Base-by-base conservation (phyloP, 1,140 invertebrate genomes). In the Hyles euphorbiae region DNA sequence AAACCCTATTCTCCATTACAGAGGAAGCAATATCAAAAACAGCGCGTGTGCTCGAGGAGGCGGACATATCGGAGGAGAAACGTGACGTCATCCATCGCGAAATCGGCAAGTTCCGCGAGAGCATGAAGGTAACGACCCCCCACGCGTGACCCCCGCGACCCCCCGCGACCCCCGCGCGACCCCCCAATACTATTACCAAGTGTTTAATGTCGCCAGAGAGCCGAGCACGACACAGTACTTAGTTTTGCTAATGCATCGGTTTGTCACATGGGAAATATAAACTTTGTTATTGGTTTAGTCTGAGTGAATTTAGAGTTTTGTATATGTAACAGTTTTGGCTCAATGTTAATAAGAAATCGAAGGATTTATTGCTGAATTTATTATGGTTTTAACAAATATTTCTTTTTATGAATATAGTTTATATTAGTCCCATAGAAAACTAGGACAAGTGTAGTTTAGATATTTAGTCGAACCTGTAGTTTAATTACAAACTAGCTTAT, bases 51-150 rank as follows among this genome's bases (percentile, higher is more conserved):
- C 76, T 89, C 5, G 83, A 96, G 72, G 95, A 96, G 71, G 94
- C 94, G 4, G 95, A 97, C 77, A 93, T 98, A 58, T 98, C 99
- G 89, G 98, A 99, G 89, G 98, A 98, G 80, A 98, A 98, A 87
- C 93, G 97, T n/a, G 94, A 95, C 87, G 92, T 99, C 63, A 99
- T 99, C 67, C 97, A 97, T 71, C 92, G 94, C 68, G 98, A 99
- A 92, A 99, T 99, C 88, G 96, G 96, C 66, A 98, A 97, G 89
- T 99, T 99, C 89, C 92, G 98, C 57, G 97, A 98, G 91, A 96
- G 96, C 61, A 98, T 98, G 94, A 98, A 98, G 95, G 96, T 97
- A 94, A 92, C 82, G 40, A 22, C 52, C 49, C 45, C 40, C 34
- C 44, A 12, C 48, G 43, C 45, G 49, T 44, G 54, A 11, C 61